Conservation (phyloP, 2,888 invertebrate genomes). For the Entomobrya multifasciata region DNA sequence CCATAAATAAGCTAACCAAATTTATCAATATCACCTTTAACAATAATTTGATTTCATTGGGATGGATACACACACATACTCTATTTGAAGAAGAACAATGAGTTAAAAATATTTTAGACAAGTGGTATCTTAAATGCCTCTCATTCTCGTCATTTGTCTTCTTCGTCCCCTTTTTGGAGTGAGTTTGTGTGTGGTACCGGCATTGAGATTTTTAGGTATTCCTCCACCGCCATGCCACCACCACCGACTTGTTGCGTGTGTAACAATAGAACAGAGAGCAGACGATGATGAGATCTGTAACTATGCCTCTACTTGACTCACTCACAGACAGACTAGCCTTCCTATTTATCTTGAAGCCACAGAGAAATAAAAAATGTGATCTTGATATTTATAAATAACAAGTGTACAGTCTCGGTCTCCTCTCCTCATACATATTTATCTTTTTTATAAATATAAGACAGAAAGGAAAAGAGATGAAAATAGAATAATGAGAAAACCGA, state of each 20-base stretch:
- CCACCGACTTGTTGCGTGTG: background rate
- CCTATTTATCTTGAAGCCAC: background rate
- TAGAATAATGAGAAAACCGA: slow-evolving; percentile 14
- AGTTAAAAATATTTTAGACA: no score
- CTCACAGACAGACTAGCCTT: background rate
- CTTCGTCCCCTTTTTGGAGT: background rate
- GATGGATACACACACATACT: no score
- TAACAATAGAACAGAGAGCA: background rate
- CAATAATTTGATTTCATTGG: no score
- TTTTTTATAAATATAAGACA: slow-evolving; percentile 5
- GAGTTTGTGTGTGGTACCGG: slow-evolving; percentile 22
- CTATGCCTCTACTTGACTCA: slow-evolving; percentile 2
- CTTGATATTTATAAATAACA: no score
- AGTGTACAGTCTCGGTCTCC: no score
- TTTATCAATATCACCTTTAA: no score
- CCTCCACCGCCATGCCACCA: no score
- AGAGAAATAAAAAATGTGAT: background rate
- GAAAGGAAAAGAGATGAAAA: background rate
- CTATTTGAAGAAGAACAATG: no score
- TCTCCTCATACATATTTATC: background rate
- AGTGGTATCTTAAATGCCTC: slow-evolving; percentile 1
- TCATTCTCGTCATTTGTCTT: slow-evolving; percentile 1
- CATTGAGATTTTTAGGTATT: slow-evolving; percentile 7
- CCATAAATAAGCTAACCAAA: no score
- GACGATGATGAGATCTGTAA: no score